These are phyloP conservation scores for Leptarthrus brevirostris DNA, from an alignment of 2,888 invertebrate species.

Conservation along the genomic window DNA sequence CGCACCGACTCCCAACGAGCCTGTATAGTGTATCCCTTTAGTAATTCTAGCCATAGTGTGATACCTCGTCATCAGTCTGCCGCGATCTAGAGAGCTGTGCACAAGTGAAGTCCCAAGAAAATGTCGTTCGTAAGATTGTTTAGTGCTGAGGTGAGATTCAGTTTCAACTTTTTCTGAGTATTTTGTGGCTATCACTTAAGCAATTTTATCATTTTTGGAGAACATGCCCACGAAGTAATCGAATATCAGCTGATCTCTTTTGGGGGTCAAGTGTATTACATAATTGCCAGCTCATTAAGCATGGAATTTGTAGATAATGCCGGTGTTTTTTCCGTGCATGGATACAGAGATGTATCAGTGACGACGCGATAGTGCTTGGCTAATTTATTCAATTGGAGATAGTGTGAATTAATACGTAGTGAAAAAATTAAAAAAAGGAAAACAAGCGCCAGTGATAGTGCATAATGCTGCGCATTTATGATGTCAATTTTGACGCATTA, in stretches of 20 bases:
- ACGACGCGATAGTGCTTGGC: neutral
- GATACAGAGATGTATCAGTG: neutral
- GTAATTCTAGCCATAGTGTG: no score
- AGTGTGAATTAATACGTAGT: neutral
- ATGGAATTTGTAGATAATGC: neutral
- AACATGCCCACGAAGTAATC: neutral
- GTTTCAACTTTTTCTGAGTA: neutral
- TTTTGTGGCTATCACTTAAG: neutral
- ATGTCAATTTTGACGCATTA: no score
- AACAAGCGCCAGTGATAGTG: no score
- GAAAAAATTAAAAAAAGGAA: neutral
- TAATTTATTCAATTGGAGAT: neutral
- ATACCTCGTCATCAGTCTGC: neutral
- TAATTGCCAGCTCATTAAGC: constrained; percentile 17
- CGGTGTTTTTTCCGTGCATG: neutral
- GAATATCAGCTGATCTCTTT: neutral
- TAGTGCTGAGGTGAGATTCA: constrained; percentile 62
- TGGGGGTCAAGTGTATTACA: constrained; percentile 17
- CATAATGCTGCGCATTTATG: no score
- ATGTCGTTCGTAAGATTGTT: constrained; percentile 64
- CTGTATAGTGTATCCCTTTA: no score
- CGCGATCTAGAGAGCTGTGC: constrained; percentile 14
- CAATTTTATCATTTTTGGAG: neutral
- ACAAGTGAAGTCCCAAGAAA: constrained; percentile 47
- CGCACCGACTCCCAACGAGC: neutral